Conservation (phyloP, 2,888 invertebrate species). For the Pyrochroa serraticornis region DNA sequence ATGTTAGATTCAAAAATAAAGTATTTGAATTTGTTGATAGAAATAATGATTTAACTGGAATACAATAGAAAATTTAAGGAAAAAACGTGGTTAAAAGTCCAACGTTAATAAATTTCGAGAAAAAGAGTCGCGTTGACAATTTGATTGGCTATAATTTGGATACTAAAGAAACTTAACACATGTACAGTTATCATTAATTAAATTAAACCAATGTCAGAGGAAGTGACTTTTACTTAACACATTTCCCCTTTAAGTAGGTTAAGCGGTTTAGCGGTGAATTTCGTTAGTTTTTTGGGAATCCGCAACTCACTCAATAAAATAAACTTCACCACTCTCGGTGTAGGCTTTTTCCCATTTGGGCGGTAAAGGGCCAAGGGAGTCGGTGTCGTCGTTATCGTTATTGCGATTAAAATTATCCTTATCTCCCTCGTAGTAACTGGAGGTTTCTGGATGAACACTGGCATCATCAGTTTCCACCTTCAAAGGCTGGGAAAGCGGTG, state of each 20-base stretch:
- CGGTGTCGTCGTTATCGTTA: slow-evolving; percentile 69
- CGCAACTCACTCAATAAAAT: slow-evolving; percentile 92
- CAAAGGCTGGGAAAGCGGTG: slow-evolving; percentile 54
- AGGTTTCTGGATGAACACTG: slow-evolving; percentile 44
- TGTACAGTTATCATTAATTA: not conserved
- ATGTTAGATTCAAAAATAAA: too few species aligned
- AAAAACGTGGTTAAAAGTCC: too few species aligned
- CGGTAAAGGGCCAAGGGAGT: slow-evolving; percentile 89
- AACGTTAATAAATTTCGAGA: too few species aligned
- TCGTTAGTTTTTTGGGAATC: not conserved
- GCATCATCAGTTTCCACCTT: slow-evolving; percentile 55
- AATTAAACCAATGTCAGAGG: not conserved
- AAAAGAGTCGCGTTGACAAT: too few species aligned
- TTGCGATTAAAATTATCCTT: slow-evolving; percentile 49
- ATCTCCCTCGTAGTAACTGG: slow-evolving; percentile 51
- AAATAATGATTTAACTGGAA: too few species aligned
- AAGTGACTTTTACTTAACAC: too few species aligned
- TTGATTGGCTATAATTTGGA: not conserved
- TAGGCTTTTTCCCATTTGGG: slow-evolving; percentile 98
- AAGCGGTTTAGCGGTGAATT: too few species aligned
- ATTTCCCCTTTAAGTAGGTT: too few species aligned
- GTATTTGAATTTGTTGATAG: too few species aligned
- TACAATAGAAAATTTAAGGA: too few species aligned
- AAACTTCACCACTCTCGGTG: slow-evolving; percentile 95
- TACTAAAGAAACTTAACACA: not conserved